Percentiles rank a stretch among this genome's conserved stretches.
These are phyloP conservation scores for Probosciger aterrimus DNA, from an alignment of 2,113 vertebrate species.

Conservation along the genomic window DNA sequence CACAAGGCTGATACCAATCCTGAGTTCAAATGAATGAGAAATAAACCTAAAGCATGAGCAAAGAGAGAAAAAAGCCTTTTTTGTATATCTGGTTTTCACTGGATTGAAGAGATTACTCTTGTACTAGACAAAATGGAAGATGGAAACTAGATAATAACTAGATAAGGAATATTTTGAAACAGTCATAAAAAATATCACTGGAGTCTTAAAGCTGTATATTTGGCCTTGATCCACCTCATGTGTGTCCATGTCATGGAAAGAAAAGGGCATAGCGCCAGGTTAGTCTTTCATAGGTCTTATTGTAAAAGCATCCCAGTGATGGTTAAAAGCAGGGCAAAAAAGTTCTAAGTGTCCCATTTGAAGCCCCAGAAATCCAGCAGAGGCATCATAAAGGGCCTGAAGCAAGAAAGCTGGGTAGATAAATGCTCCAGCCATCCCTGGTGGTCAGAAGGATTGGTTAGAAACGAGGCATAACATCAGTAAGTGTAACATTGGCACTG, in stretches of 20 bases:
- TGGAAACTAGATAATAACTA: not conserved
- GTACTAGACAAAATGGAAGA: not conserved
- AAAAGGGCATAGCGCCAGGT: fast-evolving
- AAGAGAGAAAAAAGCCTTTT: not conserved
- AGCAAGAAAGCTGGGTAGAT: not conserved
- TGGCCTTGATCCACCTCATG: not conserved
- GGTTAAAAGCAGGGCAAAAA: not conserved
- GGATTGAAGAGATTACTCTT: not conserved
- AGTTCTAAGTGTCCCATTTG: not conserved
- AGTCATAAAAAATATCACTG: not conserved
- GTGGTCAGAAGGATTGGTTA: not conserved
- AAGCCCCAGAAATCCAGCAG: not conserved
- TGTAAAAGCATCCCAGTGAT: not conserved
- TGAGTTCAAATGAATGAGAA: not conserved
- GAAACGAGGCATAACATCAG: fast-evolving
- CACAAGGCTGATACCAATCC: not conserved
- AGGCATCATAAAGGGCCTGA: not conserved
- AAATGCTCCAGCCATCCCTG: not conserved
- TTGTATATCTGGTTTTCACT: not conserved
- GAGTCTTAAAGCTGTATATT: not conserved
- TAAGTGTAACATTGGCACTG: not conserved
- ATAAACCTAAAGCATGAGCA: not conserved
- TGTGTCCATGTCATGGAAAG: not conserved
- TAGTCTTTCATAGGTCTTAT: not conserved
- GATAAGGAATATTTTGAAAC: not conserved